Conservation (phyloP, 2,113 vertebrate species). For the Budorcas taxicolor region DNA sequence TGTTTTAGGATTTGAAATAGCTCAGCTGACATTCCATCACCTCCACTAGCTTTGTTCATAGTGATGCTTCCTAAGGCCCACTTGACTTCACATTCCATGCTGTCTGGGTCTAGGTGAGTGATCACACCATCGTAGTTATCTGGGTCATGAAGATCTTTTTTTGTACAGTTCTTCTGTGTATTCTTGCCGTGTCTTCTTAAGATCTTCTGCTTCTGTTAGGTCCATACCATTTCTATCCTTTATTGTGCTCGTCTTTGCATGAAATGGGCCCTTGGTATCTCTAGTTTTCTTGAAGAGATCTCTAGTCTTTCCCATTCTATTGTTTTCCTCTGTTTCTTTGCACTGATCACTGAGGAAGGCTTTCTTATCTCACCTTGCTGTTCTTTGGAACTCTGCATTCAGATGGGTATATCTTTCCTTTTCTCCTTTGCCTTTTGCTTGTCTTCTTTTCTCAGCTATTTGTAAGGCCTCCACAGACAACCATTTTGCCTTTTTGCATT, state of each 20-base stretch:
- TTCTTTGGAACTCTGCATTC: background rate
- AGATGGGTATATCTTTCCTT: background rate
- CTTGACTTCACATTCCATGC: background rate
- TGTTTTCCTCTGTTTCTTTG: background rate
- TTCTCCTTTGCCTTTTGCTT: background rate
- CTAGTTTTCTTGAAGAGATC: background rate
- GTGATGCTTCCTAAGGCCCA: background rate
- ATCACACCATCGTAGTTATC: background rate
- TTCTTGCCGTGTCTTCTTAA: background rate
- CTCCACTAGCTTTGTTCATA: background rate
- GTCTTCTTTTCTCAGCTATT: background rate
- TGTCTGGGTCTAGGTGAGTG: background rate
- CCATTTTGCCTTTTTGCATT: background rate
- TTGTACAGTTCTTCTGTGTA: background rate
- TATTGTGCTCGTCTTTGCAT: fast-evolving
- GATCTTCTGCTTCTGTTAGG: background rate
- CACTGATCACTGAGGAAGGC: background rate
- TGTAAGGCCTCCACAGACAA: background rate
- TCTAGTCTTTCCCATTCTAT: background rate
- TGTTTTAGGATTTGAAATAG: background rate
- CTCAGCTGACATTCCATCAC: background rate
- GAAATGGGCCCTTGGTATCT: background rate
- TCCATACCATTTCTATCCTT: background rate
- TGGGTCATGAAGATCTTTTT: background rate
- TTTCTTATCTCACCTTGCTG: background rate